Evolutionary conservation across 2,113 vertebrate species (phyloP), one percentile per base, ranked within the genome.

Genomic region (Actinemys pallida): DNA sequence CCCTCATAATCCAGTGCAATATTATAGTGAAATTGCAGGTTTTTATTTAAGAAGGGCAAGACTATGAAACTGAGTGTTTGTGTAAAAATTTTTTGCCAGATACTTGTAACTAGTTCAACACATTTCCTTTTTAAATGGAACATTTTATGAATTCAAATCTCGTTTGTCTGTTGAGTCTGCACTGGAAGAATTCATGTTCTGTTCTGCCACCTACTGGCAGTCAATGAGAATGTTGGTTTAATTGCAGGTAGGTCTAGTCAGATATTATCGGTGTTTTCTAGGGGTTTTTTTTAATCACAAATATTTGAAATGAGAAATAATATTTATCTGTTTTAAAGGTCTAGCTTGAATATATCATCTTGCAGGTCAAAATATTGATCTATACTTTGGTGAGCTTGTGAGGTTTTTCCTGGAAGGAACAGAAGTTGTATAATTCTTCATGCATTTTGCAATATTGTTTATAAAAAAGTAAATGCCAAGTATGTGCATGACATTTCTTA

Each of bases 391-490:
- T 78, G 39, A 78, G 39, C 20, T 14, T 27, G 75, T 47, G 9
- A 27, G 22, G 22, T 27, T 84, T 88, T 90, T 45, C 25, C 69
- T 94, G 88, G 72, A 91, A 92, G 89, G 96, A 92, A 93, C 35
- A 93, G 11, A 81, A 78, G 78, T 3, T 79, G 79, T 92, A 87
- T 54, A 84, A 29, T 94, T 95, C 72, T 79, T 94, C 94, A 89
- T 59, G 8, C 27, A 3, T 81, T 95, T 42, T 76, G 89, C 86
- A 78, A 83, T 65, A 47, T 47, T 92, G 89, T 92, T 59, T 88
- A 57, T 39, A 57, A 94, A 79, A 87, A 93, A 90, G 94, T 76
- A 96, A 96, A 97, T 88, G 96, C 85, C 93, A 96, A 94, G 22
- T 2, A 53, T 96, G 45, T 81, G 53, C 94, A 90, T 91, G 89